These are phyloP conservation scores for Stegana nigrithorax DNA, from an alignment of 2,888 invertebrate species.

Conservation along the genomic window DNA sequence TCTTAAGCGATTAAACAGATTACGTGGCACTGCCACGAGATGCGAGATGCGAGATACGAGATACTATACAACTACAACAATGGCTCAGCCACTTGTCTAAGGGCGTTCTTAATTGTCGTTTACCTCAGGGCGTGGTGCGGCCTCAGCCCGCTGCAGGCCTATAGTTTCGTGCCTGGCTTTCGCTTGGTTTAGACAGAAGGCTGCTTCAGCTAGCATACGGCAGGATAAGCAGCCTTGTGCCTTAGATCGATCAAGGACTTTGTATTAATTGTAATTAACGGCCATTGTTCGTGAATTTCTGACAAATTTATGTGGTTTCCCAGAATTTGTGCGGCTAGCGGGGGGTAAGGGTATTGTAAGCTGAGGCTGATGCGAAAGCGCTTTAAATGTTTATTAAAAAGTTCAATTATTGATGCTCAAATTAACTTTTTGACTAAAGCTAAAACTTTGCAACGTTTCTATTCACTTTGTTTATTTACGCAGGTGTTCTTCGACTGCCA, in stretches of 20 bases:
- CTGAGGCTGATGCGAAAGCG: neutral
- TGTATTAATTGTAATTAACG: constrained; percentile 13
- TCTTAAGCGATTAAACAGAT: constrained; percentile 21
- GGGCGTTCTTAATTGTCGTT: constrained; percentile 11
- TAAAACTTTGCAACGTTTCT: no score
- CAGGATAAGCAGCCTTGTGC: neutral
- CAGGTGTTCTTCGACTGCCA: neutral
- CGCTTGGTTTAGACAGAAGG: no score
- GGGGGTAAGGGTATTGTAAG: neutral
- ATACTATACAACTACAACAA: neutral
- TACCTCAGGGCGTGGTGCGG: no score
- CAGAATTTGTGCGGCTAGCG: neutral
- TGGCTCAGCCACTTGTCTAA: neutral
- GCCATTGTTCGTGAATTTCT: constrained; percentile 3
- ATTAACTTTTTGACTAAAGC: neutral
- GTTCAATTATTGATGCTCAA: constrained; percentile 1
- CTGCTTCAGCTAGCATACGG: neutral
- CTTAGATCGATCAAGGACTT: neutral
- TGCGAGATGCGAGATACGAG: neutral
- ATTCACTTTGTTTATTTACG: no score
- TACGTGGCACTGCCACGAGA: constrained; percentile 6
- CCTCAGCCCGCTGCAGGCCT: neutral
- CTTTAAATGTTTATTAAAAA: neutral
- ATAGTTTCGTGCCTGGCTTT: no score
- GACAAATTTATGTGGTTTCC: neutral